Base-by-base conservation (phyloP, 2,113 vertebrate genomes). In the Hucho hucho region DNA sequence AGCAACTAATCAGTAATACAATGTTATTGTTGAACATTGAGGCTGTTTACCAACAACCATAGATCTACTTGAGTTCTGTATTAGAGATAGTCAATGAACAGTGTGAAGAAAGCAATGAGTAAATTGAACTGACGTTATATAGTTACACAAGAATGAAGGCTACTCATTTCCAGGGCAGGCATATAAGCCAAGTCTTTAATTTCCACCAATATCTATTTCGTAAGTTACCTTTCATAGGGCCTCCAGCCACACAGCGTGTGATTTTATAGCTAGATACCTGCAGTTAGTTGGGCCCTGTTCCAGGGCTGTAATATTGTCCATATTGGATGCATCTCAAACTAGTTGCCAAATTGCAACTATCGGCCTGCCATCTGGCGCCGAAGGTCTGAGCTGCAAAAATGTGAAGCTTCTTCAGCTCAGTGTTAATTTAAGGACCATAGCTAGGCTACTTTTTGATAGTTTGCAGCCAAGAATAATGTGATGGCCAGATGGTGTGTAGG, bases 321-420 rank as follows among this genome's bases (percentile, higher is more conserved):
- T 76, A 70, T 65, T 74, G 72, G 81, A 49, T 58, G 76, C 25
- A 43, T 77, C 73, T 79, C 69, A 83, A 74, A 61, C 43, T 32
- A 56, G 49, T 46, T 64, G 32, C 59, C 28, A n/a, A 12, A 69
- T 69, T 71, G 3, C 46, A 37, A 75, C 32, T 64, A 7, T 78
- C 26, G 7, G 24, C 28, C 58, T 0, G 47, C 83, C 83, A 82
- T 83, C 87, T 83, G 87, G 24, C 47, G 20, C 69, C 53, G 26
- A 70, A 63, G 61, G 18, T 29, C 75, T 63, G 76, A 0, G 37
- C 49, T 65, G 64, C 3, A 64, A 74, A 14, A 53, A 58, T 61
- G 47, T 72, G 73, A 70, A 71, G 72, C 75, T 81, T 49, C 73
- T 73, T 6, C 37, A 66, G 43, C 70, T 77, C 6, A 43, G 37